Evolutionary conservation across 2,797 vertebrate species (phyloP).

Genomic region (Neosilurus hyrtlii): DNA sequence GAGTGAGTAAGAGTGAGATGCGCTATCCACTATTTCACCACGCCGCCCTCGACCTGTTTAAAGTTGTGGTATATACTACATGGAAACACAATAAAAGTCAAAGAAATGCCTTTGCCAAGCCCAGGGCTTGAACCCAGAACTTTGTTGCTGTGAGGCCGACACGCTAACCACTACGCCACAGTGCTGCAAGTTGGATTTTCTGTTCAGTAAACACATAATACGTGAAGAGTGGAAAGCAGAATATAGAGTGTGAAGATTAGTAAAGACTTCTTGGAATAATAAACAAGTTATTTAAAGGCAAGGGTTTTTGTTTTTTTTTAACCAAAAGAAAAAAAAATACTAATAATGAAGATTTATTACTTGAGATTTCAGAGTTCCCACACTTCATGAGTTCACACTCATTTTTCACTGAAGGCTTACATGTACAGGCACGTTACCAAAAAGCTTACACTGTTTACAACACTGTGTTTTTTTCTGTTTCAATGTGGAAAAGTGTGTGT

Average conservation of each 20-base stretch:
- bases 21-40: too few species aligned
- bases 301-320: neutral
- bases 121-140: too few species aligned
- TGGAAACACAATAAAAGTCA: too few species aligned
- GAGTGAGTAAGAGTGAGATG: too few species aligned
- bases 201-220: too few species aligned
- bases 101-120: too few species aligned
- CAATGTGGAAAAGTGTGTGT: neutral
- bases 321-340: neutral
- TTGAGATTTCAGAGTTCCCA: slow-evolving; percentile 1
- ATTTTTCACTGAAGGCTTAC: slow-evolving; percentile 29
- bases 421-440: slow-evolving; percentile 13
- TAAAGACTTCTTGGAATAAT: neutral
- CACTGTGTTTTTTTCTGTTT: neutral
- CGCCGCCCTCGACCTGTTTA: too few species aligned
- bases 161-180: too few species aligned
- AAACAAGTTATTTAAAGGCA: neutral
- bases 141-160: too few species aligned
- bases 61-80: too few species aligned
- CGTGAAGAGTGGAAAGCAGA: neutral
- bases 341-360: slow-evolving; percentile 20
- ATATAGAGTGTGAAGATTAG: neutral
- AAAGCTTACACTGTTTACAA: slow-evolving; percentile 4
- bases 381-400: slow-evolving; percentile 3
- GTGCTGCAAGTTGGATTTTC: too few species aligned